Percentiles rank a stretch among this genome's conserved stretches.
These are phyloP conservation scores for Macaria notata DNA, from an alignment of 2,888 invertebrate genomes.

Conservation along the genomic window DNA sequence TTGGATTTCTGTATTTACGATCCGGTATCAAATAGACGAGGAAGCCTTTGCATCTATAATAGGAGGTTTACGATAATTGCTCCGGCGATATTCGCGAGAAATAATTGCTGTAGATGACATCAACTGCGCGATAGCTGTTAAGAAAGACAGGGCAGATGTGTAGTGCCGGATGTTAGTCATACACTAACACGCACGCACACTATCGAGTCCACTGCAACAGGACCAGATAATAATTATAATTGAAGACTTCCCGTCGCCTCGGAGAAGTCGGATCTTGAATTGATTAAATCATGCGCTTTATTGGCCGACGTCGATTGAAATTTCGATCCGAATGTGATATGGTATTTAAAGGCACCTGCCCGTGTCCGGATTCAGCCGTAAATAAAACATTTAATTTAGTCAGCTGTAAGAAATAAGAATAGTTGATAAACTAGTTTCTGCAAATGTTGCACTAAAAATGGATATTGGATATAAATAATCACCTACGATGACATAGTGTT, in stretches of 20 bases:
- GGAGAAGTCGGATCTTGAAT: constrained; percentile 45
- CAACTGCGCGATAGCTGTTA: constrained; percentile 32
- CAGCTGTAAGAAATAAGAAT: neutral
- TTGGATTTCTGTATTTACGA: constrained; percentile 41
- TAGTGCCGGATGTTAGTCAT: constrained; percentile 75
- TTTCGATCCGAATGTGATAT: constrained; percentile 18
- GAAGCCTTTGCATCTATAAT: constrained; percentile 34
- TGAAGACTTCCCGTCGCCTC: constrained; percentile 72
- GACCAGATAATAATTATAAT: constrained; percentile 63
- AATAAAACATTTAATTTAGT: constrained; percentile 1
- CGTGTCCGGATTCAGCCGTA: neutral
- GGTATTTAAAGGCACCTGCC: constrained; percentile 13
- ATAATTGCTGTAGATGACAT: constrained; percentile 39
- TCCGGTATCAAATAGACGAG: constrained; percentile 33
- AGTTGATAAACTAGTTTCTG: constrained; percentile 13
- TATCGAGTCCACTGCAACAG: constrained; percentile 55
- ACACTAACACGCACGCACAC: constrained; percentile 45
- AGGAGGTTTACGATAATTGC: constrained; percentile 36
- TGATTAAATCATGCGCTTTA: constrained; percentile 48
- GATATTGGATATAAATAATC: neutral
- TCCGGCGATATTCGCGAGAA: constrained; percentile 22
- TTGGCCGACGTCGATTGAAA: constrained; percentile 34
- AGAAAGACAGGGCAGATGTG: constrained; percentile 62
- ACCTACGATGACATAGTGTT: neutral
- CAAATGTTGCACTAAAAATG: constrained; percentile 14